These are phyloP conservation scores for Dipodomys stephensi DNA, from an alignment of 2,113 vertebrate genomes.

Conservation along the genomic window DNA sequence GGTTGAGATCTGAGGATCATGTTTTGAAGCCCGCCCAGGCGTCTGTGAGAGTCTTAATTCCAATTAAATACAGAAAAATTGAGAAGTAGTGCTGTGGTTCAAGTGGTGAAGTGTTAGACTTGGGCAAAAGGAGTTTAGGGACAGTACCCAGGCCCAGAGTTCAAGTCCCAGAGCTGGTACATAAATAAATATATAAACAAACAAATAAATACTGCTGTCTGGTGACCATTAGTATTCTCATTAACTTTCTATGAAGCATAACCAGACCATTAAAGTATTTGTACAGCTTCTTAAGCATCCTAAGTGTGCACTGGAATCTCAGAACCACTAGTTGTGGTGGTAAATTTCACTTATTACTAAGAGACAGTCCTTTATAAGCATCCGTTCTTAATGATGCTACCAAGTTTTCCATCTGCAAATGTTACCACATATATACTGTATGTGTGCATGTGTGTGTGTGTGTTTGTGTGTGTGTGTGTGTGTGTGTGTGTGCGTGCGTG, in stretches of 20 bases:
- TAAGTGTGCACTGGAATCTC: not conserved
- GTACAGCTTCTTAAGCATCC: conserved; percentile 4
- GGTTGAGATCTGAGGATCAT: no score
- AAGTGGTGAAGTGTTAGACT: no score
- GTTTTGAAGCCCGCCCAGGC: no score
- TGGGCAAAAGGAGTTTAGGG: no score
- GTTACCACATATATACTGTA: not conserved
- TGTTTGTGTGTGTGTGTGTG: no score
- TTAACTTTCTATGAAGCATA: not conserved
- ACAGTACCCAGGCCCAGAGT: no score
- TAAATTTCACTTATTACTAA: not conserved
- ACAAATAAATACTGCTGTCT: not conserved
- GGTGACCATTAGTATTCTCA: not conserved
- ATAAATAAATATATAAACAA: not conserved
- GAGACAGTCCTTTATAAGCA: not conserved
- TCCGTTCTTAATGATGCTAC: conserved; percentile 1
- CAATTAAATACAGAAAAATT: no score
- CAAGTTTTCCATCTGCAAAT: conserved; percentile 1
- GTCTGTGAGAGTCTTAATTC: no score
- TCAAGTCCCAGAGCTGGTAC: no score
- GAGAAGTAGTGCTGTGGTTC: no score
- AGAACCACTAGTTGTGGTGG: not conserved
- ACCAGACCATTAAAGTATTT: not conserved
- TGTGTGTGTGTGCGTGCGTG: no score
- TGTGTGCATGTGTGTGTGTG: no score